Evolutionary conservation across 2,113 vertebrate species (phyloP), one percentile per base, ranked within the genome.

Genomic region (Nanger granti): DNA sequence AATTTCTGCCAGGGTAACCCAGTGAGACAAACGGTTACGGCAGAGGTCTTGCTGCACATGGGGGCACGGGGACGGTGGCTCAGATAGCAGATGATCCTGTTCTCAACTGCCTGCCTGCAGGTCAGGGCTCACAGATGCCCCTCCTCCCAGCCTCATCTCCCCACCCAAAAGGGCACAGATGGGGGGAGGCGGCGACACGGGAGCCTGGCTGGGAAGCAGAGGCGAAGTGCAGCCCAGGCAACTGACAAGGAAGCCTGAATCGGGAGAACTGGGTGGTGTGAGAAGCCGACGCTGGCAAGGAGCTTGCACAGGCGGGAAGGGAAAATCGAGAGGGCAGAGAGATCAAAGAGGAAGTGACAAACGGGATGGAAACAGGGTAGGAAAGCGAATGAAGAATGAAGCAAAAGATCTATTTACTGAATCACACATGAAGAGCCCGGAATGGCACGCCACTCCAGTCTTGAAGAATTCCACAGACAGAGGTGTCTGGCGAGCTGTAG

Each of bases 371-470:
- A 24, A 13, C 86, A 2, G 52, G 69, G 13, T 9, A 31, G 41
- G 15, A 76, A 62, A 44, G 64, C 82, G 79, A 79, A 41, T 1
- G 17, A 82, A 49, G 69, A 60, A 82, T 0, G 1, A 80, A 84
- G 17, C 20, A 7, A 86, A 92, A 47, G 82, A 44, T 15, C 3
- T 24, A 1, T 59, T 64, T 20, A 29, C 69, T 20, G 44, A 76
- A 15, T 14, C 29, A 28, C 3, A 8, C 17, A 6, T 0, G 17
- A 29, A 31, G 34, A 37, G 66, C 66, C 34, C 0, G 0, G 9
- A 73, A 22, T 73, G 66, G 18, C 66, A 11, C 9, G n/a, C 66
- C 4, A 11, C n/a, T 37, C 66, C 66, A 73, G 66, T 37, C 66
- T 37, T 37, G 66, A 18, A 73, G 66, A 37, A 24, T 41, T 73